Evolutionary conservation across 2,888 invertebrate species (phyloP), one percentile per base, ranked within the genome.

Genomic region (Andrena minutula): DNA sequence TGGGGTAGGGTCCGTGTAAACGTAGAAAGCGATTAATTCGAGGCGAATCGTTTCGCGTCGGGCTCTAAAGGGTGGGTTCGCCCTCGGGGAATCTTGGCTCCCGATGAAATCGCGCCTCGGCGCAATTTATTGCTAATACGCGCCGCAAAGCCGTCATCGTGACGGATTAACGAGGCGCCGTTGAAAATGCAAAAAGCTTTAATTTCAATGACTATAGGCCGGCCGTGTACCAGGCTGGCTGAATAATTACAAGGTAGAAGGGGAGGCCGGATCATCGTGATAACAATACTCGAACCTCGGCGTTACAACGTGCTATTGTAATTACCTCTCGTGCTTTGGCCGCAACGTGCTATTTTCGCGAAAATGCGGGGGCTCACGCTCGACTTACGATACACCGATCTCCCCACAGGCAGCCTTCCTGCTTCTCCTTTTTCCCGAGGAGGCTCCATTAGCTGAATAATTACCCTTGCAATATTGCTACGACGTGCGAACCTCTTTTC

Each of bases 111-210:
- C 75, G 66, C 23, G 32, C 10, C 5, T 7, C 10, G 49, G 58
- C 16, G 70, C 73, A 61, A 83, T 86, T 85, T 83, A 83, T 85
- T 32, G 70, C 68, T 80, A 80, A 85, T 77, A 78, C 53, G 61
- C 75, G 51, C 60, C 72, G 61, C 74, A 58, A 61, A 72, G 60
- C 60, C 84, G 78, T 83, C 85, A 72, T 83, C 75, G 77, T 82
- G 79, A 82, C 77, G 80, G 76, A 86, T 86, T 86, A 86, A 86
- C 83, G 86, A 86, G 86, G 77, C 85, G 75, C 76, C 79, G 81
- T 84, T 81, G 86, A 82, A 86, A 86, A 82, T 84, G 81, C 81
- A 79, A 78, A 84, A 81, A 72, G 82, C 74, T 86, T 86, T 82
- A 86, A 86, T 86, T 86, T 84, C 82, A 70, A 81, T 86, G 86